A percentile compares a stretch with the other conserved stretches of the same genome.
Evolutionary conservation across 1,140 invertebrate species (phyloP).

Genomic region (Diorhabda carinulata): DNA sequence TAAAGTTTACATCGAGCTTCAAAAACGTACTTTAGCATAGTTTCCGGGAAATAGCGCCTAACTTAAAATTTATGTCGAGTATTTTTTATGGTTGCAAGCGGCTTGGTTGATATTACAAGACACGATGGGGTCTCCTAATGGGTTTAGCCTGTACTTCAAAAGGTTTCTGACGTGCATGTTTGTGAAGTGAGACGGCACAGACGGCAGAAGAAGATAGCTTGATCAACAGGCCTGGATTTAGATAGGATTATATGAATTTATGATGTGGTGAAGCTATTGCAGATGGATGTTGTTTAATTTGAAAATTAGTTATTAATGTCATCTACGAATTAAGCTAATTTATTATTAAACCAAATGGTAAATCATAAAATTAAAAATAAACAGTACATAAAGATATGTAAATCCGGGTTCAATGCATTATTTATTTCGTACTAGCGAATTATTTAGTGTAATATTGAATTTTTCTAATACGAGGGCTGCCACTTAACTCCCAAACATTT

Average conservation of each 20-base stretch:
- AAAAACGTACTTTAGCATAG: slow-evolving; percentile 14
- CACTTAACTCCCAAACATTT: too few species aligned
- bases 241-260: slow-evolving; percentile 3
- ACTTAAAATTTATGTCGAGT: slow-evolving; percentile 34
- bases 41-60: slow-evolving; percentile 35
- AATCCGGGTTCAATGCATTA: too few species aligned
- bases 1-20: slow-evolving; percentile 2
- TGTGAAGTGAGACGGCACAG: slow-evolving; percentile 19
- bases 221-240: slow-evolving; percentile 1
- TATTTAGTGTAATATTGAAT: too few species aligned
- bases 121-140: slow-evolving; percentile 33
- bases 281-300: too few species aligned
- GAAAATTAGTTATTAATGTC: too few species aligned
- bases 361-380: too few species aligned
- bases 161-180: slow-evolving; percentile 33
- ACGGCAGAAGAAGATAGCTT: slow-evolving; percentile 5
- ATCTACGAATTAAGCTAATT: too few species aligned
- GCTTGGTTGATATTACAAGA: slow-evolving; percentile 34
- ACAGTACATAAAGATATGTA: too few species aligned
- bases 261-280: background rate
- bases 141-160: slow-evolving; percentile 38
- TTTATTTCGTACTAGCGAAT: too few species aligned
- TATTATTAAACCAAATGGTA: too few species aligned
- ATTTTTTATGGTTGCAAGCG: slow-evolving; percentile 36
- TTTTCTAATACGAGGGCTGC: too few species aligned